Evolutionary conservation across 2,888 invertebrate species (phyloP).

Genomic region (Odontocolon sp.): DNA sequence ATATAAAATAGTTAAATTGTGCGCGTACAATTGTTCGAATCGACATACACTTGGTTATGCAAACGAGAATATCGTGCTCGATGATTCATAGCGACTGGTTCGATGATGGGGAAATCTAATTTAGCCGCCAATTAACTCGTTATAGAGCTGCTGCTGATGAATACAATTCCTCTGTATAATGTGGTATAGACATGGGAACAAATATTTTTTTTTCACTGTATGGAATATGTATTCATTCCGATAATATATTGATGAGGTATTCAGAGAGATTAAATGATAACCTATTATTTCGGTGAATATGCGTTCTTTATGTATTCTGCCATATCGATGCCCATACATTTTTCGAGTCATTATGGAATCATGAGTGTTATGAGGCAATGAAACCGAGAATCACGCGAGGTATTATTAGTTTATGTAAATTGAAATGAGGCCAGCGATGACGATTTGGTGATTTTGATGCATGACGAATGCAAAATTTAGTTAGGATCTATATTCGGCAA

Average conservation of each 20-base stretch:
- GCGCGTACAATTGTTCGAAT: conserved; percentile 42
- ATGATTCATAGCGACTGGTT: conserved; percentile 35
- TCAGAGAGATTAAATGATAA: too few species aligned
- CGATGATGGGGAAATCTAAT: conserved; percentile 35
- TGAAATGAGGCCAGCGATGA: neutral
- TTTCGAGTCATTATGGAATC: conserved; percentile 22
- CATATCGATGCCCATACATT: conserved; percentile 6
- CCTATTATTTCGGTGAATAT: neutral
- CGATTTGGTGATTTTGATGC: conserved; percentile 18
- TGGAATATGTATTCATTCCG: neutral
- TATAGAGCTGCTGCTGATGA: too few species aligned
- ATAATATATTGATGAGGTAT: too few species aligned
- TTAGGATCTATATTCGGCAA: neutral
- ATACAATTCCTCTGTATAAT: conserved; percentile 14
- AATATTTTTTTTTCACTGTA: neutral
- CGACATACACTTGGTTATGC: conserved; percentile 48
- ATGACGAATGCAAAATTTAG: neutral
- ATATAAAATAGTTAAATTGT: conserved; percentile 52
- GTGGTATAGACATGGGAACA: neutral
- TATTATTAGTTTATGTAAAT: conserved; percentile 37
- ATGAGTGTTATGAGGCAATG: neutral
- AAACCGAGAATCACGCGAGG: neutral
- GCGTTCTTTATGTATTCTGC: neutral
- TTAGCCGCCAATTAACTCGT: conserved; percentile 30
- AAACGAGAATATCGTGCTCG: conserved; percentile 45